A percentile compares a stretch with the other conserved stretches of the same genome.
Conservation (phyloP, 2,113 vertebrate species). For the Nibea coibor region DNA sequence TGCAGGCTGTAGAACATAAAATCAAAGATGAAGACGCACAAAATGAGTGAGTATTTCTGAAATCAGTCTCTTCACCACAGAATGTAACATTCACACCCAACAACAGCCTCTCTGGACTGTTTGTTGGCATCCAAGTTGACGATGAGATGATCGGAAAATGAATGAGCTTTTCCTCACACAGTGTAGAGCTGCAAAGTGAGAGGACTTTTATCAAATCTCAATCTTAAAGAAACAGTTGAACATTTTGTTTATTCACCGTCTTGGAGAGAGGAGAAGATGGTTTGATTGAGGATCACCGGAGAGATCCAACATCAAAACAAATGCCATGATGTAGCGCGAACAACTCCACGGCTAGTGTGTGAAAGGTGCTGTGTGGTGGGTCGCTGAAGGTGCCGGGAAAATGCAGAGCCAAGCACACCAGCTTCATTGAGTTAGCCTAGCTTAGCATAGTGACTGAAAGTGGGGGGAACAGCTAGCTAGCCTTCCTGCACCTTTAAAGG, state of each 20-base stretch:
- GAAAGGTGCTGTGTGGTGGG: no score
- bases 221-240: neutral
- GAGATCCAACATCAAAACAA: no score
- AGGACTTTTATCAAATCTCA: neutral
- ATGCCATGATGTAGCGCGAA: no score
- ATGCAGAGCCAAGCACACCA: no score
- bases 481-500: neutral
- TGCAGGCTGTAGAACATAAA: constrained; percentile 94
- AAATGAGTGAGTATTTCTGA: constrained; percentile 83
- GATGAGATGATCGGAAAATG: neutral
- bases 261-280: neutral
- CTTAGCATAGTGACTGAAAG: neutral
- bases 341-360: no score
- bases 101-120: neutral
- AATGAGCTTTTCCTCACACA: neutral
- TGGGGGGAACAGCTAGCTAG: neutral
- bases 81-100: neutral
- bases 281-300: no score
- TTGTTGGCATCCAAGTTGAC: neutral
- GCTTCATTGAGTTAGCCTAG: neutral
- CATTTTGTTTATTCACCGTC: neutral
- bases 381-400: no score
- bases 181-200: neutral
- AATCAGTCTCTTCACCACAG: constrained; percentile 1
- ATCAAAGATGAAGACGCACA: constrained; percentile 91